Evolutionary conservation across 1,140 invertebrate genomes (phyloP), one percentile per base, ranked within the genome.

Genomic region (Camponotus pennsylvanicus): DNA sequence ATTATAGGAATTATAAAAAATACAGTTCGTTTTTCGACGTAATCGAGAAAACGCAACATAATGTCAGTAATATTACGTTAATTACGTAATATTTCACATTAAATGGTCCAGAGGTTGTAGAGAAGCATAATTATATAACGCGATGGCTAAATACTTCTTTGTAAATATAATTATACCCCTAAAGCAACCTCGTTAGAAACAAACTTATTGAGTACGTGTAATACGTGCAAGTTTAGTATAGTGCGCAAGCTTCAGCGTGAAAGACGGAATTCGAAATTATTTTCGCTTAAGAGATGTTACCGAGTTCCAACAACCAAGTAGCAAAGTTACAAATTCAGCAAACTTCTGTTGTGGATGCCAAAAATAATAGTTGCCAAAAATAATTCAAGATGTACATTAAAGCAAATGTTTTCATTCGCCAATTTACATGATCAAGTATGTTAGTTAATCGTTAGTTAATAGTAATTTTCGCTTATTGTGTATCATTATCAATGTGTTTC

Each of bases 251-350:
- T 40, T 83, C 73, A 73, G 1, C 40, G 42, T 40, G 18, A 37
- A 83, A 49, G 40, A n/a, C 32, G 27, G 69, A 83, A 83, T 73
- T 73, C 32, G n/a, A 63, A 73, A 83, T 73, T 82, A 71, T 55
- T 83, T 73, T 73, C 11, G 18, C 18, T 45, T 40, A 11, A 61
- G 52, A 21, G 18, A 49, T n/a, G 32, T 49, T 82, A n/a, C 18
- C 32, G 21, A 4, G 13, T 45, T 73, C 5, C 42, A 45, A 61
- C 11, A 82, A 42, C 7, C 9, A 2, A 42, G 1, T 42, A 1
- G 42, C 42, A 42, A 42, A 27, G 27, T 27, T 27, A 27, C 3
- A 32, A 13, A 49, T 45, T 71, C 34, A 9, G n/a, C 13, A 0
- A 69, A 80, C 11, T 73, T 83, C 15, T 7, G 27, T 69, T 27